Evolutionary conservation across 2,797 vertebrate species (phyloP), one percentile per base, ranked within the genome.

Genomic region (Crenuchus spilurus): DNA sequence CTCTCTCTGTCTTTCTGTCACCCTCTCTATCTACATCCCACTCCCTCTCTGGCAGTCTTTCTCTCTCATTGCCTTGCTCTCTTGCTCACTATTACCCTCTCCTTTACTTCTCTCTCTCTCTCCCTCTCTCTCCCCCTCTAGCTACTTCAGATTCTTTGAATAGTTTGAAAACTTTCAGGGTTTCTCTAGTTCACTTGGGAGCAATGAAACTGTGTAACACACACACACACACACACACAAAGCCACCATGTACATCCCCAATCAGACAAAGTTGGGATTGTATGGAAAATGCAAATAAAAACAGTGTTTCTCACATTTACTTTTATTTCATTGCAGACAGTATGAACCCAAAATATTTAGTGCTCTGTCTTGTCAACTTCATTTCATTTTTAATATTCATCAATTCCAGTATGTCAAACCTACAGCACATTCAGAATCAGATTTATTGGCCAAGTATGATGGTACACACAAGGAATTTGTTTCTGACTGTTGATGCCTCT

Each of bases 21-120:
- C 76, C 82, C 62, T 64, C 46, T 30, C 58, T 81, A 28, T 72
- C 75, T 78, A 76, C 68, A 61, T 80, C 78, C 76, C 76, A 73
- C 28, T 49, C 8, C 2, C 48, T 22, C 22, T 11, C 33, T 13
- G 13, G 57, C 57, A 73, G 75, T 83, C 62, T 64, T 37, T 30
- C 58, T 81, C 31, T 72, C 75, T 78, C 77, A 84, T 62, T 74
- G 66, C 68, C 64, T 80, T 77, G 76, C 76, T 74, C 28, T 49
- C 8, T 2, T 22, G 20, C 22, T 11, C 33, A 73, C 76, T 83
- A 58, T 64, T 37, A 22, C 58, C 80, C 31, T 72, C 75, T 78
- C 77, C 68, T 62, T 80, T n/a, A n/a, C n/a, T n/a, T 74, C 76
- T 83, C 62, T 64, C 46, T 30, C 58, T 81, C 31, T 72, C 75